A percentile compares a stretch with the other conserved stretches of the same genome.
phyloP scores from a whole-genome alignment of 35 echinoderm and acorn worm genomes.

The Ptychodera flava region DNA sequence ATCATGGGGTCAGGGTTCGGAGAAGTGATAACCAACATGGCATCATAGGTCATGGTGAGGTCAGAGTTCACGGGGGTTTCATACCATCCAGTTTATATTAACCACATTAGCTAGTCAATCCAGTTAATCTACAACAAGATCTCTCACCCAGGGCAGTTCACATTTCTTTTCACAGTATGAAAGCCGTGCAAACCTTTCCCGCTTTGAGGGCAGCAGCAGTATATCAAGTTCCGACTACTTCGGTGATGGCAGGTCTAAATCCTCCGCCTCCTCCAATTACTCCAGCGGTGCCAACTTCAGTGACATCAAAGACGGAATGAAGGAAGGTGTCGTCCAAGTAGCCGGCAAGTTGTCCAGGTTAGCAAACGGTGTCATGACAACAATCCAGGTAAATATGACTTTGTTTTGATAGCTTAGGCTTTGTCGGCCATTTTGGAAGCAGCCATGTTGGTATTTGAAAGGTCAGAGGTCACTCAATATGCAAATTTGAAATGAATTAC shows the following conservation, averaged over 20 bases:
- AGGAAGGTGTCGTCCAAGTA: slow-evolving; percentile 84
- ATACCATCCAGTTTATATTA: no score
- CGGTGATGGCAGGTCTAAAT: slow-evolving; percentile 14
- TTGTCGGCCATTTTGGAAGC: no score
- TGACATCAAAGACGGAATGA: slow-evolving; percentile 92
- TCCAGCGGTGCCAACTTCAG: slow-evolving; percentile 46
- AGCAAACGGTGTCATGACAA: slow-evolving; percentile 75
- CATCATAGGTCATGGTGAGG: no score
- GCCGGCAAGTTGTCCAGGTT: slow-evolving; percentile 76
- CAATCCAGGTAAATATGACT: slow-evolving; percentile 73
- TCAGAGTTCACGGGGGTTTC: no score
- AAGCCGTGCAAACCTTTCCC: slow-evolving; percentile 38
- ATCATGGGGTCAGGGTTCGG: no score
- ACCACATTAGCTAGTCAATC: no score
- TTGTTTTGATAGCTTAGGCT: neutral
- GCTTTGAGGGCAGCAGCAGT: slow-evolving; percentile 44
- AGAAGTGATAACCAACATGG: no score
- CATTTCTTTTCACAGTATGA: slow-evolving; percentile 41
- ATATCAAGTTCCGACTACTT: slow-evolving; percentile 88
- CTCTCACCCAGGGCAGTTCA: no score
- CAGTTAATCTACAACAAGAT: no score
- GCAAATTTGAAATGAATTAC: no score
- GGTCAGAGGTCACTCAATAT: no score
- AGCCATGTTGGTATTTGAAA: no score
- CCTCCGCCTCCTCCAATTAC: neutral